A percentile compares a stretch with the other conserved stretches of the same genome.
Conservation (phyloP, 2,888 invertebrate genomes). For the Caenorhabditis zanzibari region DNA sequence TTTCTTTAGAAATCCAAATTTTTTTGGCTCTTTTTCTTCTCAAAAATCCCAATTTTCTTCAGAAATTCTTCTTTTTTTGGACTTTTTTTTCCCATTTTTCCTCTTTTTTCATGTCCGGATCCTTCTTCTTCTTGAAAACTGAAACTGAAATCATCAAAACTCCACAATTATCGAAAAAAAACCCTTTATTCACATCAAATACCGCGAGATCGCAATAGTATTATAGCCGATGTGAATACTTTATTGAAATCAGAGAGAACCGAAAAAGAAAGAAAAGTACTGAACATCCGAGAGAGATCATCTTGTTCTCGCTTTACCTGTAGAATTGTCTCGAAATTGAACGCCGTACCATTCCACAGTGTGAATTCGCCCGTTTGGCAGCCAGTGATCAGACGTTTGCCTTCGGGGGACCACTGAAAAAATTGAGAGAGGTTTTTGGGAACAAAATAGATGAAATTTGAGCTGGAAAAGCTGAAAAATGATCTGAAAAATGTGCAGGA, state of each 20-base stretch:
- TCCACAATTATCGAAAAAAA: constrained; percentile 25
- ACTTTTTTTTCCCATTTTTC: neutral
- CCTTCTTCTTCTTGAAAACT: neutral
- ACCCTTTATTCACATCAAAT: constrained; percentile 68
- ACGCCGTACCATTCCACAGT: constrained; percentile 99
- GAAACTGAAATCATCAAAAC: constrained; percentile 1
- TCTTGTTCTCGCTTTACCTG: constrained; percentile 90
- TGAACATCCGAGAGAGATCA: too few species aligned
- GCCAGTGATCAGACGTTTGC: constrained; percentile 96
- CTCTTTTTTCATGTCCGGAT: neutral
- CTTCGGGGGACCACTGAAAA: constrained; percentile 96
- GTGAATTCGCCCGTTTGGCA: constrained; percentile 99
- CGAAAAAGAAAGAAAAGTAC: constrained; percentile 5
- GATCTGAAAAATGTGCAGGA: neutral
- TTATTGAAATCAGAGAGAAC: constrained; percentile 31
- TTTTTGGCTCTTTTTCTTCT: neutral
- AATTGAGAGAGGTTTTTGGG: neutral
- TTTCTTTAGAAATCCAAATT: too few species aligned
- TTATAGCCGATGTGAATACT: constrained; percentile 60
- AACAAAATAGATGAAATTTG: neutral
- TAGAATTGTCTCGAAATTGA: constrained; percentile 99
- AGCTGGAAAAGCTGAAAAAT: neutral
- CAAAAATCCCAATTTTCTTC: too few species aligned
- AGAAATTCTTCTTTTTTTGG: too few species aligned
- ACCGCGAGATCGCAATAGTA: constrained; percentile 47